These are phyloP conservation scores for Melitaea athalia DNA, from an alignment of 2,888 invertebrate species.

Conservation along the genomic window DNA sequence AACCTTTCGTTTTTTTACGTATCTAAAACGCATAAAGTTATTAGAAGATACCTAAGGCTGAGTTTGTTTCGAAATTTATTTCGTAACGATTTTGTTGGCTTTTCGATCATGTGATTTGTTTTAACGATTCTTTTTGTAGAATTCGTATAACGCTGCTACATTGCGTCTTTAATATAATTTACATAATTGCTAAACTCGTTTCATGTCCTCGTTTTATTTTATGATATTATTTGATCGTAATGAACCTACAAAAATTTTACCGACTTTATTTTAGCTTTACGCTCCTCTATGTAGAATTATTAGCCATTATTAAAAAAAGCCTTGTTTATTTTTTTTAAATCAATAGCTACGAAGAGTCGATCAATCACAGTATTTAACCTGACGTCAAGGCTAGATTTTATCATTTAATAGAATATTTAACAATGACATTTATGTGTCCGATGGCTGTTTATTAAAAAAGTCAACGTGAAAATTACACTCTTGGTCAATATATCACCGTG, in stretches of 20 bases:
- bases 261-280: neutral
- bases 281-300: neutral
- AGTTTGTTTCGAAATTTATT: constrained; percentile 48
- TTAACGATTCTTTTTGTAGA: constrained; percentile 42
- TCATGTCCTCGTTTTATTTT: neutral
- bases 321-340: constrained; percentile 39
- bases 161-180: constrained; percentile 8
- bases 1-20: neutral
- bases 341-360: constrained; percentile 52
- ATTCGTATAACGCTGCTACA: constrained; percentile 24
- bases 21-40: constrained; percentile 19
- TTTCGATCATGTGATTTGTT: constrained; percentile 41
- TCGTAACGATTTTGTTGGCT: constrained; percentile 38
- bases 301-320: constrained; percentile 17
- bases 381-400: constrained; percentile 63
- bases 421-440: constrained; percentile 51
- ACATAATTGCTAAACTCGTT: neutral
- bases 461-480: constrained; percentile 23
- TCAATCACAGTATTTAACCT: constrained; percentile 72
- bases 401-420: constrained; percentile 73
- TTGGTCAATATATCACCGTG: constrained; percentile 14
- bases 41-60: constrained; percentile 44
- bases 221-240: neutral
- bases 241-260: neutral
- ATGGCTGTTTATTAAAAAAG: constrained; percentile 24